phyloP scores from a whole-genome alignment of 1,140 invertebrate species.

The Dendroctonus ponderosae region DNA sequence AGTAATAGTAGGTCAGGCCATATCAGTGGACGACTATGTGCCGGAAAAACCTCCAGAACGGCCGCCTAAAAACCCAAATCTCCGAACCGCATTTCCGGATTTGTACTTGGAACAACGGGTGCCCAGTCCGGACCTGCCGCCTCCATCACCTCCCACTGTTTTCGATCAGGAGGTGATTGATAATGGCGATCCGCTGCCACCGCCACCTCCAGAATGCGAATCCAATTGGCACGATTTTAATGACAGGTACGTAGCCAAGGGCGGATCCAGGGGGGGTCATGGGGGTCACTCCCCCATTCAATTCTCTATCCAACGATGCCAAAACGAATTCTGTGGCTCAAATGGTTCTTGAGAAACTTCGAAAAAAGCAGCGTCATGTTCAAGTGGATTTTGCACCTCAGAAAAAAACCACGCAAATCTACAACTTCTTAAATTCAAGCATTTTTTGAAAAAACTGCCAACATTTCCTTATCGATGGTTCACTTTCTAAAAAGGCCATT shows the following conservation, averaged over 20 bases:
- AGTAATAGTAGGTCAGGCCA: conserved; percentile 63
- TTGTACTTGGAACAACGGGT: conserved; percentile 55
- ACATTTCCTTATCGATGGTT: no score
- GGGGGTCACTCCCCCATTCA: no score
- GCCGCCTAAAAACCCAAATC: conserved; percentile 70
- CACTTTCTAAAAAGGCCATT: no score
- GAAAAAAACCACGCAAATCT: no score
- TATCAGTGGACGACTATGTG: conserved; percentile 68
- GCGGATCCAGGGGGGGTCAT: no score
- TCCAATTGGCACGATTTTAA: conserved; percentile 32
- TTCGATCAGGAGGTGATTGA: conserved; percentile 62
- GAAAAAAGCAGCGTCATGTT: no score
- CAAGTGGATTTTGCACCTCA: no score
- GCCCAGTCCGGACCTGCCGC: conserved; percentile 71
- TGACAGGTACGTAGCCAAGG: conserved; percentile 33
- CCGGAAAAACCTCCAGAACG: conserved; percentile 69
- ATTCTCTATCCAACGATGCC: no score
- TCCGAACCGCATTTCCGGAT: conserved; percentile 56
- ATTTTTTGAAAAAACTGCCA: no score
- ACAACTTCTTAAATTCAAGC: no score
- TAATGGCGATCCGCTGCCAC: conserved; percentile 71
- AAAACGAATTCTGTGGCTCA: no score
- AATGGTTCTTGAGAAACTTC: no score
- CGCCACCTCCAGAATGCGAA: conserved; percentile 63
- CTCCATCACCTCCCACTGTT: conserved; percentile 64